phyloP scores from a whole-genome alignment of 23 tunicate species.

The Botrylloides violaceus region DNA sequence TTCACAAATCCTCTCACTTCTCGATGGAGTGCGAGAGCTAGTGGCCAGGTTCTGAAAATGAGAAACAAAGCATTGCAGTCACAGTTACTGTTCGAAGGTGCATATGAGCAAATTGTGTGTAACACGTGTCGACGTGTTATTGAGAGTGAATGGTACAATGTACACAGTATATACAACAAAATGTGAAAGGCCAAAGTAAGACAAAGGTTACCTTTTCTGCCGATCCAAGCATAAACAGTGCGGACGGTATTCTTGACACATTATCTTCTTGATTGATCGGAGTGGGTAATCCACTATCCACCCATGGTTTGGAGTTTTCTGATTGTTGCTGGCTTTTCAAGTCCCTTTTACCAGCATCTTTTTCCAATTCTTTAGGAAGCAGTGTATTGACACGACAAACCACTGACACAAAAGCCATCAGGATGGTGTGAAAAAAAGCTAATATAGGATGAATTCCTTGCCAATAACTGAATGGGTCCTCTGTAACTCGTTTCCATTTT shows the following conservation, averaged over 20 bases:
- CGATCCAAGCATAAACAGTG: background rate
- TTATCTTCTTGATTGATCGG: background rate
- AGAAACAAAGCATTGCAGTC: background rate
- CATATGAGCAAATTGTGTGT: too few species aligned
- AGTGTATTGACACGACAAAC: background rate
- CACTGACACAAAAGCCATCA: background rate
- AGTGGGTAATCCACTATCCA: background rate
- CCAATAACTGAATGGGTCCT: slow-evolving; percentile 62
- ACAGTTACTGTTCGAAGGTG: too few species aligned
- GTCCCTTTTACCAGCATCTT: background rate
- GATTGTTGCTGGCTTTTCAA: background rate
- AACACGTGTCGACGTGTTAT: too few species aligned
- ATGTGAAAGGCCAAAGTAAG: too few species aligned
- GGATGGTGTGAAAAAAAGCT: background rate
- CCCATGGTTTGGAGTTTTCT: background rate
- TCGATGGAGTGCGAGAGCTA: background rate
- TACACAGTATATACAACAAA: too few species aligned
- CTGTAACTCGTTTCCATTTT: slow-evolving; percentile 31
- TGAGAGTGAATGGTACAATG: too few species aligned
- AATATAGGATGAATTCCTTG: slow-evolving; percentile 24
- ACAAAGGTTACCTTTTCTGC: background rate
- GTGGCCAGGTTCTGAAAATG: background rate
- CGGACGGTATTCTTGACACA: background rate
- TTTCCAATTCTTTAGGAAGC: background rate
- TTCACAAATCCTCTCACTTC: too few species aligned